Percentiles rank a stretch among this genome's conserved stretches.
These are phyloP conservation scores for Anodontia alba DNA, from an alignment of 2,888 invertebrate genomes.

Conservation along the genomic window DNA sequence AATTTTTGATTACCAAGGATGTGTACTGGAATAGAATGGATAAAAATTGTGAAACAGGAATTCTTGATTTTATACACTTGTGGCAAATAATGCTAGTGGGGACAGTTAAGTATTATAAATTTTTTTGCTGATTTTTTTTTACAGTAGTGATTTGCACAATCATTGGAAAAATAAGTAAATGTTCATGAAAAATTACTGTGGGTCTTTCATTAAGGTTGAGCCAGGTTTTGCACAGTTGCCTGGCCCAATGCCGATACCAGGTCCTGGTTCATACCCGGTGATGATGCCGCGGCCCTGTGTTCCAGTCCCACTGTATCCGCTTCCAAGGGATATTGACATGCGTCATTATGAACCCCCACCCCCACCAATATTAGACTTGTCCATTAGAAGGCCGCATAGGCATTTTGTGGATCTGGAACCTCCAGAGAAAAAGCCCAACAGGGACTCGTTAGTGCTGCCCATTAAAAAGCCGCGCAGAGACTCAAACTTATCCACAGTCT, in stretches of 20 bases:
- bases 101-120: no score
- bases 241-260: conserved; percentile 49
- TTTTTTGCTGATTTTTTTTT: no score
- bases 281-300: conserved; percentile 45
- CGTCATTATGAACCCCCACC: conserved; percentile 19
- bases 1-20: no score
- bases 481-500: not conserved
- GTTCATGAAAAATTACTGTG: conserved; percentile 55
- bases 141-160: no score
- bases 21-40: no score
- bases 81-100: no score
- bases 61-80: no score
- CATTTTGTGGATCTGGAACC: not conserved
- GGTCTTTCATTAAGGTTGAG: conserved; percentile 36
- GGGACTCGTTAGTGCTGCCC: conserved; percentile 27
- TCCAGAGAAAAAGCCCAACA: not conserved
- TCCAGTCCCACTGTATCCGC: conserved; percentile 32
- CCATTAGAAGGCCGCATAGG: conserved; percentile 38
- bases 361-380: conserved; percentile 55
- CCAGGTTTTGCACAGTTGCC: conserved; percentile 19
- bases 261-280: conserved; percentile 39
- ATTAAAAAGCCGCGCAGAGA: conserved; percentile 6
- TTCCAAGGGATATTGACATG: conserved; percentile 21
- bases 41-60: no score
- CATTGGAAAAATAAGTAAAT: conserved; percentile 38